Percentiles rank a stretch among this genome's conserved stretches.
These are phyloP conservation scores for Ganaspis sp. DNA, from an alignment of 1,140 invertebrate species.

Conservation along the genomic window DNA sequence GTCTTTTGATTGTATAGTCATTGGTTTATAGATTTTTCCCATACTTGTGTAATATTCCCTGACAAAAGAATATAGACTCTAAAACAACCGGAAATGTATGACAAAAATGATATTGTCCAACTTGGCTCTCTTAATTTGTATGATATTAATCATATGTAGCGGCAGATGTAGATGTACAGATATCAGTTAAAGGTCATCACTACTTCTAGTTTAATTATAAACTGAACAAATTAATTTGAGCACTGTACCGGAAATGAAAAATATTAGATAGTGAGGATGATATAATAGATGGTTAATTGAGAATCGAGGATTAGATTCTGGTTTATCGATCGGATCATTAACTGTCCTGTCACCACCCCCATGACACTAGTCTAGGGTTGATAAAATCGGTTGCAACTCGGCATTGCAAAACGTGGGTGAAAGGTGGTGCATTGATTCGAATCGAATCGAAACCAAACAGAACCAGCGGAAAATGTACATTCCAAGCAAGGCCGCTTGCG, in stretches of 20 bases:
- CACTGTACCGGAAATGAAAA: not conserved
- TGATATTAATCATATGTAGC: too few species aligned
- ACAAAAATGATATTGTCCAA: not conserved
- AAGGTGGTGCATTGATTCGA: conserved; percentile 40
- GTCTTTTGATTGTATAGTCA: not conserved
- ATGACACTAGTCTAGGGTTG: not conserved
- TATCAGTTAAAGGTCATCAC: not conserved
- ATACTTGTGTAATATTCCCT: not conserved
- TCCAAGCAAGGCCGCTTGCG: conserved; percentile 71
- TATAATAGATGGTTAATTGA: conserved; percentile 6
- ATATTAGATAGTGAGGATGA: not conserved
- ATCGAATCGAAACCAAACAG: conserved; percentile 55
- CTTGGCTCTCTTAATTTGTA: not conserved
- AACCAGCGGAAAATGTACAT: conserved; percentile 69
- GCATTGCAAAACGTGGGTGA: conserved; percentile 37
- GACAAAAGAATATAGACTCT: not conserved
- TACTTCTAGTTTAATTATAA: not conserved
- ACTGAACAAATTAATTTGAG: not conserved
- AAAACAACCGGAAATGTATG: not conserved
- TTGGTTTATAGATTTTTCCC: not conserved
- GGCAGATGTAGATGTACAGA: not conserved
- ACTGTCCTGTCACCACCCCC: not conserved
- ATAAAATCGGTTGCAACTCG: conserved; percentile 18
- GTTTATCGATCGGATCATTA: not conserved
- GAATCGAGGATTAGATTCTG: not conserved